Percentiles rank a stretch among this genome's conserved stretches.
Conservation (phyloP, 2,888 invertebrate genomes). For the Vannuccia rotundouncinata region DNA sequence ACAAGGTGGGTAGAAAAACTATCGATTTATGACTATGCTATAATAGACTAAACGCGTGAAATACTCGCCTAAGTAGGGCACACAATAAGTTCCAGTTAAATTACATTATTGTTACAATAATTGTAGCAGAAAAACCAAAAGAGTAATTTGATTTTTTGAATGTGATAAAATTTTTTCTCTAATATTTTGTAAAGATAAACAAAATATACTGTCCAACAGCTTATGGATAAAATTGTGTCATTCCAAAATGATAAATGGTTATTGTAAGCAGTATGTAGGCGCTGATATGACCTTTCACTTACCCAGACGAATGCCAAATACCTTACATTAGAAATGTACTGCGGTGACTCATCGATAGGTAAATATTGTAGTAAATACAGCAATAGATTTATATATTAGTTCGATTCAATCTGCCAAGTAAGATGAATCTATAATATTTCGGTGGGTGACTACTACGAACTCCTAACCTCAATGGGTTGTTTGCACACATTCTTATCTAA, state of each 20-base stretch:
- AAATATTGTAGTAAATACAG: not conserved
- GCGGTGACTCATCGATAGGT: not conserved
- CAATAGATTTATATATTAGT: not conserved
- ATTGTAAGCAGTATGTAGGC: not conserved
- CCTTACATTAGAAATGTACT: not conserved
- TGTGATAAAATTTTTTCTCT: too few species aligned
- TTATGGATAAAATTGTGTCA: too few species aligned
- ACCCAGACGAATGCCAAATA: not conserved
- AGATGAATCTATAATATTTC: not conserved
- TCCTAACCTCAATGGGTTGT: not conserved
- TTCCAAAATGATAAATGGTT: too few species aligned
- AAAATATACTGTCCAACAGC: too few species aligned
- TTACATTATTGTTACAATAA: not conserved
- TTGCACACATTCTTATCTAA: not conserved
- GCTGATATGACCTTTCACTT: not conserved
- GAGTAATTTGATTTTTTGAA: too few species aligned
- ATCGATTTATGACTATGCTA: conserved; percentile 5
- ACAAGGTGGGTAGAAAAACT: not conserved
- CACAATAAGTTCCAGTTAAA: not conserved
- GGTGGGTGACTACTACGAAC: not conserved
- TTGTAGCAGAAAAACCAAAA: too few species aligned
- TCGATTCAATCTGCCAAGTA: not conserved
- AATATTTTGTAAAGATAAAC: too few species aligned
- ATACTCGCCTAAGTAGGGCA: not conserved
- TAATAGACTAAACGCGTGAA: not conserved